Conservation (phyloP, 2,113 vertebrate genomes). For the Tragulus kanchil region DNA sequence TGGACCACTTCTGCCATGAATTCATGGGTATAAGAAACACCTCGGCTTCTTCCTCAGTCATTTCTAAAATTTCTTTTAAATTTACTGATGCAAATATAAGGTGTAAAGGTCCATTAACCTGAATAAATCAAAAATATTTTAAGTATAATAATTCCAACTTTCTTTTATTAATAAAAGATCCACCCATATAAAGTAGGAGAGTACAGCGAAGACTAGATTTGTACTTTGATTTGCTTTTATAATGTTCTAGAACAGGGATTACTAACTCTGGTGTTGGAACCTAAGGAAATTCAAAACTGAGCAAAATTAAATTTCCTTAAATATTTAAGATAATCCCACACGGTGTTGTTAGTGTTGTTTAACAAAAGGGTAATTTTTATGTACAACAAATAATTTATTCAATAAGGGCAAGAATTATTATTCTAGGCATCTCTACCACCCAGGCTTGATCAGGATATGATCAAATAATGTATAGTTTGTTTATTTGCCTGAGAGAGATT, state of each 20-base stretch:
- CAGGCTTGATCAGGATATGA: not conserved
- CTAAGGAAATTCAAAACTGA: not conserved
- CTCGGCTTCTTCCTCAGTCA: not conserved
- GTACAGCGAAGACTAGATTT: not conserved
- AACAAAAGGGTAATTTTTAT: not conserved
- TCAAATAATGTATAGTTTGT: conserved; percentile 23
- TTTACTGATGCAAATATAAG: not conserved
- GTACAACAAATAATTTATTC: not conserved
- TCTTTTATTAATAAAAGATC: not conserved
- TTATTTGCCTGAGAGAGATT: conserved; percentile 22
- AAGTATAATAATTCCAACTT: not conserved
- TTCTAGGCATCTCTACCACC: not conserved
- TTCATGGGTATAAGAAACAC: not conserved
- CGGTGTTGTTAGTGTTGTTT: not conserved
- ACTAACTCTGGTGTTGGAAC: not conserved
- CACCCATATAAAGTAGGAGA: too few species aligned
- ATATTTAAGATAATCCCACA: not conserved
- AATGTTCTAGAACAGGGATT: not conserved
- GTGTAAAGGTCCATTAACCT: not conserved
- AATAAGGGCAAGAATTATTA: not conserved
- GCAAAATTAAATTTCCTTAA: not conserved
- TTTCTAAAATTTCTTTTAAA: not conserved
- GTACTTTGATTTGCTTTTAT: not conserved
- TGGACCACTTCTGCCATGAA: not conserved
- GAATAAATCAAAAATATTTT: not conserved